Base-by-base conservation (phyloP, 2,888 invertebrate genomes). In the Dorcus parallelipipedus region DNA sequence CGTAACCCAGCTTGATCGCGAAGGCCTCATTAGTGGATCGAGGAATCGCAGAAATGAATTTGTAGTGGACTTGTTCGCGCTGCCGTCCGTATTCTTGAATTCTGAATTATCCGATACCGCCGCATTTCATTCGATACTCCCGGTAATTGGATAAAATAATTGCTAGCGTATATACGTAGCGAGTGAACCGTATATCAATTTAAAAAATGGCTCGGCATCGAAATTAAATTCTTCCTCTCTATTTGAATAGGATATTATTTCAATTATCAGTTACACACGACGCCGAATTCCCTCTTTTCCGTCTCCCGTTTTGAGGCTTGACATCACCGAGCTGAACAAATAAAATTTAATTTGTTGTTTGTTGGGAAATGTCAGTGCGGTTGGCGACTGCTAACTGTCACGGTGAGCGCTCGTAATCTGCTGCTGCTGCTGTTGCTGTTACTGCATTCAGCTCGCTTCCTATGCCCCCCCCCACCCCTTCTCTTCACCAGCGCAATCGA, bases 111-210 rank as follows among this genome's bases (percentile, higher is more conserved):
- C 68, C 67, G 70, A 71, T 69, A 67, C 67, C 65, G 48, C 10
- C 48, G 69, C 66, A 69, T 70, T 69, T 69, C 69, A 70, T 69
- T 67, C 69, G 71, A 71, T 71, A 68, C 69, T 68, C 72, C 56
- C 63, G 62, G 70, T 74, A 73, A 74, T 73, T 74, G 72, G 73
- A 73, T 72, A 71, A 71, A 73, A 74, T 74, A 73, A 74, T 74
- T 71, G 71, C 70, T 48, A 20, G 54, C 51, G 65, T 63, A 66
- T 69, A 64, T 67, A 67, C 64, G 64, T 17, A 65, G 64, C 68
- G 67, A 68, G 67, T 69, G 67, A 66, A 68, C 64, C 68, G 68
- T 67, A 66, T 67, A 66, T 66, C 17, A 69, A 69, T 69, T 64
- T 64, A 66, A 66, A 66, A 66, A 62, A 59, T 58, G 62, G 59